phyloP scores from a whole-genome alignment of 2,113 vertebrate species.

The Lamprologus tigripictilis region DNA sequence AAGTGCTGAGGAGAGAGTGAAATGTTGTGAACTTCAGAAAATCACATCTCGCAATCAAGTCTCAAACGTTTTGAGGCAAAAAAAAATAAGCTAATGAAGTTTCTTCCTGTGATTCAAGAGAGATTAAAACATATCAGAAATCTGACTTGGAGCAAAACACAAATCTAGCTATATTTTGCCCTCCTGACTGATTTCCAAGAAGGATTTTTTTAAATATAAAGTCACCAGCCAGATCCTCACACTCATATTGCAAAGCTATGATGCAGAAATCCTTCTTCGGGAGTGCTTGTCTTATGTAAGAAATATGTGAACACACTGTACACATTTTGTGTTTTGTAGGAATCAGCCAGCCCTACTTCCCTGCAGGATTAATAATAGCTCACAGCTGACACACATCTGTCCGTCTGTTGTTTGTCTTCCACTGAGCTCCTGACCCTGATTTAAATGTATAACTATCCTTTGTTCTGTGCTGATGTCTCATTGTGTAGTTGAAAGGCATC shows the following conservation, averaged over 20 bases:
- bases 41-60: not conserved
- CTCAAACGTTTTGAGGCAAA: not conserved
- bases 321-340: not conserved
- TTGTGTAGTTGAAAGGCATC: not conserved
- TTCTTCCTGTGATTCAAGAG: not conserved
- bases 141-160: fast-evolving
- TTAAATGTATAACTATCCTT: not conserved
- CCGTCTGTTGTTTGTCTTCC: not conserved
- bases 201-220: not conserved
- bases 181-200: not conserved
- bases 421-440: not conserved
- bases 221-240: not conserved
- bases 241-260: not conserved
- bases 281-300: not conserved
- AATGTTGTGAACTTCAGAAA: not conserved
- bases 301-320: not conserved
- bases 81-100: not conserved
- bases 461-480: not conserved
- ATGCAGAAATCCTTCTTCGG: constrained; percentile 18
- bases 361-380: not conserved
- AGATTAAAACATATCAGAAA: not conserved
- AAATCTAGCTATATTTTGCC: not conserved
- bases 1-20: not conserved
- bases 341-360: not conserved
- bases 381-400: constrained; percentile 6